These are phyloP conservation scores for Hybognathus amarus DNA, from an alignment of 2,797 vertebrate species.

Conservation along the genomic window DNA sequence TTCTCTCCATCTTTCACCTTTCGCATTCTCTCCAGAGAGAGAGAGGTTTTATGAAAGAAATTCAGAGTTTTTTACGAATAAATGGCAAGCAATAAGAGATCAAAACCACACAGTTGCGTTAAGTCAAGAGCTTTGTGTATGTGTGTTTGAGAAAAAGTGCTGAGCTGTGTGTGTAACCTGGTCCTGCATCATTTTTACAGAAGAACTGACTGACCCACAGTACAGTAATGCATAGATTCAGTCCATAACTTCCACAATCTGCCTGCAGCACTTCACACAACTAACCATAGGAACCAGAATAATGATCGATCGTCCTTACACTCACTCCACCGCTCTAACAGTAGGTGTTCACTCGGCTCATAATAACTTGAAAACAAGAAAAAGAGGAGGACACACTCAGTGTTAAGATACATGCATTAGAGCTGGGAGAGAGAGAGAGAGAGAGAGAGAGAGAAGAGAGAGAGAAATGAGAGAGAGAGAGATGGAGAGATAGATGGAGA, in stretches of 20 bases:
- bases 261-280: constrained; percentile 23
- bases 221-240: constrained; percentile 11
- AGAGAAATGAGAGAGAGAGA: too few species aligned
- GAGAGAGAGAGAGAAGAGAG: too few species aligned
- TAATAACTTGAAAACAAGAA: constrained; percentile 14
- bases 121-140: not conserved
- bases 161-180: constrained; percentile 34
- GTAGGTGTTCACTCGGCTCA: not conserved
- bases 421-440: not conserved
- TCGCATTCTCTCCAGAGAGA: not conserved
- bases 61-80: not conserved
- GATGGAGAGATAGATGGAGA: too few species aligned
- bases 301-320: not conserved
- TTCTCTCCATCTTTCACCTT: not conserved
- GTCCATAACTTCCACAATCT: not conserved
- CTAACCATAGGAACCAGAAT: not conserved
- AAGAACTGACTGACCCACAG: constrained; percentile 26
- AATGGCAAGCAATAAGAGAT: not conserved
- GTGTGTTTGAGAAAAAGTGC: constrained; percentile 19
- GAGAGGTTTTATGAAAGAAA: not conserved
- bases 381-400: not conserved
- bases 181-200: not conserved
- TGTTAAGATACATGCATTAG: constrained; percentile 6
- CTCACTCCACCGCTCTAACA: not conserved
- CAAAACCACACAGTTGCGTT: not conserved